A percentile compares a stretch with the other conserved stretches of the same genome.
Evolutionary conservation across 2,888 invertebrate species (phyloP).

Genomic region (Cheilosia impressa): DNA sequence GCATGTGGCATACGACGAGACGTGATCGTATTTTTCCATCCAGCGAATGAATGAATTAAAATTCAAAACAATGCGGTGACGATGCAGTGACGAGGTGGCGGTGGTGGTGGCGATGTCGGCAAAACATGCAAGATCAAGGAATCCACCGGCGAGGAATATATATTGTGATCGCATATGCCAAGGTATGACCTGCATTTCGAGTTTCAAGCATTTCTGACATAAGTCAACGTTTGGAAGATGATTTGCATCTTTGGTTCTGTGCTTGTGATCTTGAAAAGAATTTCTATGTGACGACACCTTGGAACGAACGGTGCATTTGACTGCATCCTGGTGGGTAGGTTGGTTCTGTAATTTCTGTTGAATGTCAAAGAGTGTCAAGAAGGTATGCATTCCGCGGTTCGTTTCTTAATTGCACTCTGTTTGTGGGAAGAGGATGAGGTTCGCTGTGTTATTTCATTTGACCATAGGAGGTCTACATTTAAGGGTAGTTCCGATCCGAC

Average conservation of each 20-base stretch:
- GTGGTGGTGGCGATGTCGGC: slow-evolving; percentile 29
- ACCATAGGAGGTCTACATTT: no score
- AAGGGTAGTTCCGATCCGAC: no score
- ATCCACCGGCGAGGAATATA: slow-evolving; percentile 45
- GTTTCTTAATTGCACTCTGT: neutral
- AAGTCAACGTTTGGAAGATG: slow-evolving; percentile 69
- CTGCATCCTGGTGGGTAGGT: slow-evolving; percentile 58
- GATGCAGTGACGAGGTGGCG: slow-evolving; percentile 6
- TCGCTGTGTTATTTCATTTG: no score
- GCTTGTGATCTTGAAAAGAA: slow-evolving; percentile 68
- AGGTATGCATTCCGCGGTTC: neutral
- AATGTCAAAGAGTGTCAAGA: slow-evolving; percentile 24
- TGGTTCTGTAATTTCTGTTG: slow-evolving; percentile 1
- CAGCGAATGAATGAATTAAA: slow-evolving; percentile 69
- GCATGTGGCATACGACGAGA: slow-evolving; percentile 46
- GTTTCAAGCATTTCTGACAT: slow-evolving; percentile 65
- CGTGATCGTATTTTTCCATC: slow-evolving; percentile 65
- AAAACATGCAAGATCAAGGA: slow-evolving; percentile 61
- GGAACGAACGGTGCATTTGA: slow-evolving; percentile 73
- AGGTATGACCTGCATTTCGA: slow-evolving; percentile 71
- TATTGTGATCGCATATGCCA: slow-evolving; percentile 34
- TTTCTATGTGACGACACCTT: slow-evolving; percentile 54
- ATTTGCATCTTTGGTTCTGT: slow-evolving; percentile 60
- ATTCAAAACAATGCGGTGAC: slow-evolving; percentile 69
- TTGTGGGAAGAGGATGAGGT: no score